These are phyloP conservation scores for Eumacrocentrus americanus DNA, from an alignment of 2,888 invertebrate genomes.

Conservation along the genomic window DNA sequence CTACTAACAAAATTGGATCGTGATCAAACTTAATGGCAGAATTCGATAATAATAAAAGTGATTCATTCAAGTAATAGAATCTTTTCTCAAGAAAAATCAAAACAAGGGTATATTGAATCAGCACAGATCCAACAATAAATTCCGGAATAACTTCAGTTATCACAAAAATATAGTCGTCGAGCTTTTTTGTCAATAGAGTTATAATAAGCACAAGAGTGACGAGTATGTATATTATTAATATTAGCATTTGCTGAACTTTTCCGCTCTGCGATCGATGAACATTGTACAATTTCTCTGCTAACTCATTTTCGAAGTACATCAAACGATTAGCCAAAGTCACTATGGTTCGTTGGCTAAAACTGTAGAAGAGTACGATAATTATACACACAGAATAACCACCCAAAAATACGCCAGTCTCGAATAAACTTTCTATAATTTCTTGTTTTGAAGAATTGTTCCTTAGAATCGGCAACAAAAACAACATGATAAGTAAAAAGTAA, in stretches of 20 bases:
- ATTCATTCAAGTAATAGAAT: not conserved
- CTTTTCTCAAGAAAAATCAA: not conserved
- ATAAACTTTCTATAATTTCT: not conserved
- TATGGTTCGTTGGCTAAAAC: not conserved
- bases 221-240: not conserved
- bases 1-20: too few relatives aligned
- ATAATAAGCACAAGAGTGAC: not conserved
- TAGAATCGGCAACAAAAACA: not conserved
- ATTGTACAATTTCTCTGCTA: not conserved
- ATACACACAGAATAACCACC: not conserved
- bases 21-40: too few relatives aligned
- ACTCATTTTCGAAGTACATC: not conserved
- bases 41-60: not conserved
- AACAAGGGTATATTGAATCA: not conserved
- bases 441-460: not conserved
- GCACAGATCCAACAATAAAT: not conserved
- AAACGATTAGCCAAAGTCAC: not conserved
- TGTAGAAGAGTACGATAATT: not conserved
- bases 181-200: not conserved
- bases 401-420: not conserved
- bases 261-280: not conserved
- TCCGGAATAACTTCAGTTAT: not conserved
- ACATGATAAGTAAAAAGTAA: not conserved
- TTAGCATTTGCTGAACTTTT: not conserved
- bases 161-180: not conserved